These are phyloP conservation scores for Centropus bengalensis DNA, from an alignment of 2,113 vertebrate genomes.

Conservation along the genomic window DNA sequence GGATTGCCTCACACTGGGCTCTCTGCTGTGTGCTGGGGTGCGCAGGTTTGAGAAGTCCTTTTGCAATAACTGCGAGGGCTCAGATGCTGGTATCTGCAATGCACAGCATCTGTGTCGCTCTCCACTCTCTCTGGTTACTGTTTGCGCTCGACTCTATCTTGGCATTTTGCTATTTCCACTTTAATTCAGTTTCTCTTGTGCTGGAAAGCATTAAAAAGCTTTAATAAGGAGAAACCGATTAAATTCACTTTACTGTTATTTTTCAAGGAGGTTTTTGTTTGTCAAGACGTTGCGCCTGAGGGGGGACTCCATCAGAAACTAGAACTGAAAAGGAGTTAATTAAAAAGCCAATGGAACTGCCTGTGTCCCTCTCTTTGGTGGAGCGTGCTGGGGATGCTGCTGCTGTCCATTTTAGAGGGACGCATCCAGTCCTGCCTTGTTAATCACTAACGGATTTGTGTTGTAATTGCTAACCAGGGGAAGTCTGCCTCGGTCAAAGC, in stretches of 20 bases:
- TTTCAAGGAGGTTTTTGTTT: constrained; percentile 50
- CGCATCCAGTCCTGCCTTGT: background rate
- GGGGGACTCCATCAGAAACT: background rate
- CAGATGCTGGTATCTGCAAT: background rate
- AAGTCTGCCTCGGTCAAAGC: background rate
- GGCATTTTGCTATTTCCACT: background rate
- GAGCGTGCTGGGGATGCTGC: background rate
- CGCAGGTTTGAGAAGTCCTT: background rate
- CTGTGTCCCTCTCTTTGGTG: background rate
- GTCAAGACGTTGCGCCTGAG: background rate
- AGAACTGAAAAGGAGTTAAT: constrained; percentile 38
- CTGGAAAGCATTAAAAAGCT: background rate
- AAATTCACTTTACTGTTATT: background rate
- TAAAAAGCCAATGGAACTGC: background rate
- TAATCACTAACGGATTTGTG: background rate
- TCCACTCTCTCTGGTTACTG: background rate
- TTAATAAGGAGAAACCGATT: constrained; percentile 12
- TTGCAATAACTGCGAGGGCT: rapidly evolving
- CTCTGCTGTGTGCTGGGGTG: background rate
- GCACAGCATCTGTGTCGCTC: rapidly evolving
- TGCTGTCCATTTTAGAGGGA: background rate
- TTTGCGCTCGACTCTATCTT: background rate
- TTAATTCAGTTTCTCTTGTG: background rate
- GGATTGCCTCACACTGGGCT: rapidly evolving
- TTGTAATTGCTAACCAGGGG: background rate